phyloP scores from a whole-genome alignment of 1,140 invertebrate species.

The Ostrea denselamellosa region DNA sequence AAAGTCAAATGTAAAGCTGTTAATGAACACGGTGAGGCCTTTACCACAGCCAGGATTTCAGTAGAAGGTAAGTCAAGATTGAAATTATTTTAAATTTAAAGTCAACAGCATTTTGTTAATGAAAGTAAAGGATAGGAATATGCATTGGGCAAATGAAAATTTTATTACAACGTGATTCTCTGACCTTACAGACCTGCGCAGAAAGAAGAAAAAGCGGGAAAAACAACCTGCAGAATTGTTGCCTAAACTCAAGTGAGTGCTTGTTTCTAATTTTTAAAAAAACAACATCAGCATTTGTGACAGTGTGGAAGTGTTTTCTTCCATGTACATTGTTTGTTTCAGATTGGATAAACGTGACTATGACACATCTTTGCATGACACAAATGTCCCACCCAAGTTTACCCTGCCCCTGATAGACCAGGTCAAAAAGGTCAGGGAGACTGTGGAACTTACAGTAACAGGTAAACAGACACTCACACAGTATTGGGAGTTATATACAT shows the following conservation, averaged over 20 bases:
- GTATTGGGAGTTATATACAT: neutral
- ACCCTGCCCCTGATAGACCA: constrained; percentile 75
- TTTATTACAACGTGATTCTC: neutral
- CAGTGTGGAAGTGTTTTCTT: neutral
- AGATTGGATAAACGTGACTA: constrained; percentile 63
- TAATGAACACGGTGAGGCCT: constrained; percentile 92
- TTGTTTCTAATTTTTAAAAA: neutral
- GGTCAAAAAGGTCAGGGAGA: constrained; percentile 69
- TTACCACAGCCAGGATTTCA: constrained; percentile 90
- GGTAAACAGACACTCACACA: too few species aligned
- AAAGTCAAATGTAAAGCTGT: constrained; percentile 95
- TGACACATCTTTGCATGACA: constrained; percentile 62
- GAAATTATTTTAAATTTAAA: neutral
- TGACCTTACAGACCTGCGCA: constrained; percentile 61
- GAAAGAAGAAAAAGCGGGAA: constrained; percentile 64
- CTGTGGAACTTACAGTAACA: constrained; percentile 72
- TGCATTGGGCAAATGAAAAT: too few species aligned
- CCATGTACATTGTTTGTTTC: constrained; percentile 15
- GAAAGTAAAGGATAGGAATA: too few species aligned
- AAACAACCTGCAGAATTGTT: constrained; percentile 57
- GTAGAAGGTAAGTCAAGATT: constrained; percentile 67
- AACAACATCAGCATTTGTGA: neutral
- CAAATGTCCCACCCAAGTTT: constrained; percentile 70
- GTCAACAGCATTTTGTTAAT: neutral
- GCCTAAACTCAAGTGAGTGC: constrained; percentile 63